A percentile compares a stretch with the other conserved stretches of the same genome.
phyloP scores from a whole-genome alignment of 2,113 vertebrate genomes.

The Leuciscus idus region DNA sequence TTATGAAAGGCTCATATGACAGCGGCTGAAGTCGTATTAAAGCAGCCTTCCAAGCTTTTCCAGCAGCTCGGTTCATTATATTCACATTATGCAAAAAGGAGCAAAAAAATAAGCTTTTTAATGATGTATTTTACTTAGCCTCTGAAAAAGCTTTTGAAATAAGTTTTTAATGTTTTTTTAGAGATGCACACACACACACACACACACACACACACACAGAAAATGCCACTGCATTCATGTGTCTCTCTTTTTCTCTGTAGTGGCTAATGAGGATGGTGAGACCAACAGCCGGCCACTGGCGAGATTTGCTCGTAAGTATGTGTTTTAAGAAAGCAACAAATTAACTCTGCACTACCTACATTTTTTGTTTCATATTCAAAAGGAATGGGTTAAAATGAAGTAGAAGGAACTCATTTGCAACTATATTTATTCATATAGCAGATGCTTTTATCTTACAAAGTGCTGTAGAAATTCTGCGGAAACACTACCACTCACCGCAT shows the following conservation, averaged over 20 bases:
- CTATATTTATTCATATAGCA: neutral
- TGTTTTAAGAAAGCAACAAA: neutral
- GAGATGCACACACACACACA: constrained; percentile 4
- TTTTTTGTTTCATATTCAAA: constrained; percentile 1
- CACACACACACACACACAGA: neutral
- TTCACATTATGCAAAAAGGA: constrained; percentile 16
- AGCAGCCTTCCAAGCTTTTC: constrained; percentile 11
- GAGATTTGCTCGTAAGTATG: constrained; percentile 86
- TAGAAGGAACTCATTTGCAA: neutral
- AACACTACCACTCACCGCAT: neutral
- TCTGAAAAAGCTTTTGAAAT: neutral
- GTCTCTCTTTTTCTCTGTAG: constrained; percentile 68
- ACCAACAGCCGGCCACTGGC: constrained; percentile 82
- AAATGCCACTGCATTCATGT: constrained; percentile 8
- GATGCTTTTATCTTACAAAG: neutral
- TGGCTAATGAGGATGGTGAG: constrained; percentile 90
- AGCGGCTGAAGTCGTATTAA: neutral
- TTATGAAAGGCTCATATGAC: constrained; percentile 21
- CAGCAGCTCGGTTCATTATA: constrained; percentile 11
- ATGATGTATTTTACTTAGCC: neutral
- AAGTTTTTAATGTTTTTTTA: neutral
- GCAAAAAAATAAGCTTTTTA: neutral
- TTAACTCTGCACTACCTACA: neutral
- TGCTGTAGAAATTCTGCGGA: neutral
- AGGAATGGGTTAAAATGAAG: neutral